Evolutionary conservation across 2,797 vertebrate species (phyloP).

Genomic region (Acomys russatus): DNA sequence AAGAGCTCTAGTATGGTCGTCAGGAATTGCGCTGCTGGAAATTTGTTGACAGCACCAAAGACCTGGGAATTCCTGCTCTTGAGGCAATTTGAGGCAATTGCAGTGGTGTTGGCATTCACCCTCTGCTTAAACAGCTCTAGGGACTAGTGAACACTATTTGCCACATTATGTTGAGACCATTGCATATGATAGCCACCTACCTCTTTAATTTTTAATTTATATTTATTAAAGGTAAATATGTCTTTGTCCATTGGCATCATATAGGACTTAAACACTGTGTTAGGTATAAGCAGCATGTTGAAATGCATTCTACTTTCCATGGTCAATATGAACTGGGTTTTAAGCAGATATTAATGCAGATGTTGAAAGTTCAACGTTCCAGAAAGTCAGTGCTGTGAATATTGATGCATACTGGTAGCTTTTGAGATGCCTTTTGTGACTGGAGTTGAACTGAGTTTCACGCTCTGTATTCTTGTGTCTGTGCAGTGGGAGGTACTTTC

Average conservation of each 20-base stretch:
- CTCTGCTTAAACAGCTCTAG: not conserved
- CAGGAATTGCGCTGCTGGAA: not conserved
- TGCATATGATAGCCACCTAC: conserved; percentile 73
- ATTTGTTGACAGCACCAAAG: not conserved
- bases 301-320: conserved; percentile 60
- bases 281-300: not conserved
- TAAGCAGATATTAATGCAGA: conserved; percentile 43
- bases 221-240: conserved; percentile 57
- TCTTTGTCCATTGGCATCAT: conserved; percentile 43
- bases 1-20: not conserved
- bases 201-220: conserved; percentile 78
- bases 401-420: conserved; percentile 16
- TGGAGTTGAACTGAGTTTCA: conserved; percentile 21
- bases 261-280: conserved; percentile 22
- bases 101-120: not conserved
- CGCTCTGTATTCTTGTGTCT: conserved; percentile 21
- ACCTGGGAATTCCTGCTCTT: not conserved
- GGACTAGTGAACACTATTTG: not conserved
- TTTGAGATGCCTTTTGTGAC: conserved; percentile 13
- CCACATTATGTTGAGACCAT: conserved; percentile 47
- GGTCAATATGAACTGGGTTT: conserved; percentile 66
- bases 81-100: not conserved
- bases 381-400: conserved; percentile 25
- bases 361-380: conserved; percentile 57
- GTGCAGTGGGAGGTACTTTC: not conserved